A percentile compares a stretch with the other conserved stretches of the same genome.
Conservation (phyloP, 2,888 invertebrate genomes). For the Lathronympha strigana region DNA sequence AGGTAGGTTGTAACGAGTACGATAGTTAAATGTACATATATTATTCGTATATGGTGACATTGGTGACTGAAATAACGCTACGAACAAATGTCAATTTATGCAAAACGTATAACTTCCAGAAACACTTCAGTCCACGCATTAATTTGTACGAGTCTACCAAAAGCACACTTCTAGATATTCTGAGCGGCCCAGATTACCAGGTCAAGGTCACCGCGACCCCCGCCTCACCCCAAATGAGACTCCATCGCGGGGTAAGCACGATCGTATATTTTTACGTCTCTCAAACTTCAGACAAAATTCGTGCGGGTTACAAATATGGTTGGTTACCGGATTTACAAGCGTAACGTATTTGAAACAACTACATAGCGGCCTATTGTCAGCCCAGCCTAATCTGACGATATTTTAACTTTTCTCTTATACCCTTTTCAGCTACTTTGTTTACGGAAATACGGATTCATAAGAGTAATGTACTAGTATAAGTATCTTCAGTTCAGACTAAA, state of each 20-base stretch:
- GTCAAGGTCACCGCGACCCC: constrained; percentile 48
- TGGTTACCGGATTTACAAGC: constrained; percentile 14
- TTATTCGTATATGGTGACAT: too few species aligned
- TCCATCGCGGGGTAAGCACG: constrained; percentile 52
- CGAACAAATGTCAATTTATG: neutral
- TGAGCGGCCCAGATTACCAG: constrained; percentile 47
- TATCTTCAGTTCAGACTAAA: neutral
- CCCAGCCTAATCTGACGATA: neutral
- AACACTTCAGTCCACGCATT: constrained; percentile 3
- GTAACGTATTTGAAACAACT: neutral
- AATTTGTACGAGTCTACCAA: constrained; percentile 36
- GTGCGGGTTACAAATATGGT: constrained; percentile 20
- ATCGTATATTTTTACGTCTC: constrained; percentile 47
- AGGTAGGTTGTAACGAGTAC: too few species aligned
- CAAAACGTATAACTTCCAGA: neutral
- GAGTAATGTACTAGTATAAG: neutral
- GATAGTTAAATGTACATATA: too few species aligned
- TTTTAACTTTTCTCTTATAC: neutral
- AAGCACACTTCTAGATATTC: constrained; percentile 32
- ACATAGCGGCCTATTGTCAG: neutral
- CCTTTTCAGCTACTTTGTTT: neutral
- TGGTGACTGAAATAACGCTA: neutral
- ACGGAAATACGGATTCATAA: neutral
- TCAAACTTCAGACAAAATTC: constrained; percentile 36
- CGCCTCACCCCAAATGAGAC: constrained; percentile 34